These are phyloP conservation scores for Leucoraja erinaceus DNA, from an alignment of 2,113 vertebrate species.

Conservation along the genomic window DNA sequence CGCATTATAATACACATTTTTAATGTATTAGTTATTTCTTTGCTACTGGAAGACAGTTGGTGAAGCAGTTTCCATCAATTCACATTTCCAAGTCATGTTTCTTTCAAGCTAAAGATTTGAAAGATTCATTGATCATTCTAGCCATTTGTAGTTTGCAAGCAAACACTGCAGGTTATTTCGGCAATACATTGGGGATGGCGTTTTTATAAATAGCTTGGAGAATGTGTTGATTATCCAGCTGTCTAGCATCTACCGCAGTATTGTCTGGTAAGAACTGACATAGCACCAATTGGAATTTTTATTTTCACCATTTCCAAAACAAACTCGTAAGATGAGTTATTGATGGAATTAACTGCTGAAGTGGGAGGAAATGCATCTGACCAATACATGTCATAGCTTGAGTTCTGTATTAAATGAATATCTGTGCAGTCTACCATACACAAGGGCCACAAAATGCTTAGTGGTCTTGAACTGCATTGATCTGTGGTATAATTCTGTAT, in stretches of 20 bases:
- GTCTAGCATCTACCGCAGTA: constrained; percentile 42
- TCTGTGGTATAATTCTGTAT: constrained; percentile 84
- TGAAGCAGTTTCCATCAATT: constrained; percentile 6
- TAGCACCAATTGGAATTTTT: constrained; percentile 46
- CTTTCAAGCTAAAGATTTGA: constrained; percentile 24
- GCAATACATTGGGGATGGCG: background rate
- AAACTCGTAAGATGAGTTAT: constrained; percentile 55
- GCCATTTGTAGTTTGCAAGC: background rate
- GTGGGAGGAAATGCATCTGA: constrained; percentile 59
- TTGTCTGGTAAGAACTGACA: constrained; percentile 53
- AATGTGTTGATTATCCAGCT: constrained; percentile 22
- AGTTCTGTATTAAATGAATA: constrained; percentile 62
- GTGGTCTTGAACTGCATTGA: constrained; percentile 81
- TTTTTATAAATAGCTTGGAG: constrained; percentile 24
- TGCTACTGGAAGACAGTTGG: background rate
- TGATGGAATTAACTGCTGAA: constrained; percentile 62
- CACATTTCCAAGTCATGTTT: background rate
- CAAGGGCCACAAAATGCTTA: constrained; percentile 59
- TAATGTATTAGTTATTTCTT: background rate
- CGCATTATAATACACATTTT: background rate
- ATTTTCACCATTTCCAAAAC: constrained; percentile 46
- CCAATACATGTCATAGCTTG: constrained; percentile 56
- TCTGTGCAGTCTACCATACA: constrained; percentile 55
- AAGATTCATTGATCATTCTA: constrained; percentile 15
- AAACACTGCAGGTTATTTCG: constrained; percentile 12